Base-by-base conservation (phyloP, 92 coral and sea anemone species). In the Parazoanthus swiftii region DNA sequence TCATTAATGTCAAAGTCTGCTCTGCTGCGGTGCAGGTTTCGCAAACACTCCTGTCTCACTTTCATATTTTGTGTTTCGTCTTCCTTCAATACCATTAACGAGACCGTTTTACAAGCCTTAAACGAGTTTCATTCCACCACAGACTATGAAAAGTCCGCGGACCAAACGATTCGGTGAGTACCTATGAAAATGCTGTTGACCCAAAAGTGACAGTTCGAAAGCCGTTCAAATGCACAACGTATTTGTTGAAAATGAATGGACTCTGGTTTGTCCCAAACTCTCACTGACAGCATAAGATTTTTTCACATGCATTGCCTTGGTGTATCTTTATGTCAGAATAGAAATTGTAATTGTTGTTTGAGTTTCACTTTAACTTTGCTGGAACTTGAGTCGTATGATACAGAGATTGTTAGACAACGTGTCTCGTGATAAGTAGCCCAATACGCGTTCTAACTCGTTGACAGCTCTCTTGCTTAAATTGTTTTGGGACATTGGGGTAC, bases 1-100 rank as follows among this genome's bases (percentile, higher is more conserved):
- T 97, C 99, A 97, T 97, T 95, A 97, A 94, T 97, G 99, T 97
- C 99, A 97, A 97, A 97, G 98, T 94, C 96, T 89, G 95, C 92
- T 84, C 95, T 92, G 92, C 93, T 86, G 91, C 91, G 95, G 90
- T 93, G 94, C 99, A 97, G 99, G 98, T 94, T 97, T 94, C 94
- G 99, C 95, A 97, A 97, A 97, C 96, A 97, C 86, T 92, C 89
- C 89, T 89, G 89, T 86, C 78, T 86, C 83, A 77, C 89, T 86
- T 77, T 86, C 83, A 75, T 77, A 59, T 86, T 79, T 54, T 50
- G 37, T 86, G 56, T 42, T 76, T 37, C 76, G 18, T 25, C 43
- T 86, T 86, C 74, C 36, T 58, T 46, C 26, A 43, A 29, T 76
- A 63, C 44, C 13, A 43, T 86, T 58, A 37, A 36, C 46, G 25